Percentiles rank a stretch among this genome's conserved stretches.
These are phyloP conservation scores for Silurus glanis DNA, from an alignment of 2,113 vertebrate genomes.

Conservation along the genomic window DNA sequence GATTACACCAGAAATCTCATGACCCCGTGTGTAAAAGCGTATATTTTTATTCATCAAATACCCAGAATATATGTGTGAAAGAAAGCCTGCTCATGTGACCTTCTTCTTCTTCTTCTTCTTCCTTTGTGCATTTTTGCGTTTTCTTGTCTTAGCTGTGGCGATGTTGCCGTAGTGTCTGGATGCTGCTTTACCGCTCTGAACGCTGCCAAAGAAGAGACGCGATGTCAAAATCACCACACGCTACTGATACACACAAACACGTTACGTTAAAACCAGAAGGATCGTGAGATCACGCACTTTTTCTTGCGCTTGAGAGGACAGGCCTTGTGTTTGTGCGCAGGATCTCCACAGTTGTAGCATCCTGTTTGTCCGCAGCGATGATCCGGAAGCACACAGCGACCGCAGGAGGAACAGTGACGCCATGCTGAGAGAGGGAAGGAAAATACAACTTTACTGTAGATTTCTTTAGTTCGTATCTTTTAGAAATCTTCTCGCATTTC, in stretches of 20 bases:
- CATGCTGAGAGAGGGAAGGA: conserved; percentile 75
- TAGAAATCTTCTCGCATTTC: background rate
- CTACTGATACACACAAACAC: background rate
- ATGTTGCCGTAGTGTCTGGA: background rate
- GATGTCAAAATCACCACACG: background rate
- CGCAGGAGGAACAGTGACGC: conserved; percentile 83
- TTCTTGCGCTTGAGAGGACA: conserved; percentile 68
- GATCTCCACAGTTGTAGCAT: conserved; percentile 84
- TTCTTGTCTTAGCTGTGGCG: conserved; percentile 13
- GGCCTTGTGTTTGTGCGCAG: conserved; percentile 79
- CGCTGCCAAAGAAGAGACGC: background rate
- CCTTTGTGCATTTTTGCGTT: background rate
- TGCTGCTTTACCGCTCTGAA: background rate
- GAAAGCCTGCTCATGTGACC: background rate
- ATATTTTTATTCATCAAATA: background rate
- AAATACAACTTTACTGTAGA: background rate
- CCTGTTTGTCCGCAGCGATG: conserved; percentile 75
- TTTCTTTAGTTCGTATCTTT: too few relatives aligned
- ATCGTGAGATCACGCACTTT: conserved; percentile 45
- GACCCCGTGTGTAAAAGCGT: background rate
- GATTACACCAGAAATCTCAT: background rate
- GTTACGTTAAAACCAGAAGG: background rate
- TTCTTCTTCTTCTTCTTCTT: conserved; percentile 14
- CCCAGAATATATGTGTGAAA: background rate
- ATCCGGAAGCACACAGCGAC: conserved; percentile 75